Conservation (phyloP, 2,797 vertebrate genomes). For the Bryconaethiops microstoma region DNA sequence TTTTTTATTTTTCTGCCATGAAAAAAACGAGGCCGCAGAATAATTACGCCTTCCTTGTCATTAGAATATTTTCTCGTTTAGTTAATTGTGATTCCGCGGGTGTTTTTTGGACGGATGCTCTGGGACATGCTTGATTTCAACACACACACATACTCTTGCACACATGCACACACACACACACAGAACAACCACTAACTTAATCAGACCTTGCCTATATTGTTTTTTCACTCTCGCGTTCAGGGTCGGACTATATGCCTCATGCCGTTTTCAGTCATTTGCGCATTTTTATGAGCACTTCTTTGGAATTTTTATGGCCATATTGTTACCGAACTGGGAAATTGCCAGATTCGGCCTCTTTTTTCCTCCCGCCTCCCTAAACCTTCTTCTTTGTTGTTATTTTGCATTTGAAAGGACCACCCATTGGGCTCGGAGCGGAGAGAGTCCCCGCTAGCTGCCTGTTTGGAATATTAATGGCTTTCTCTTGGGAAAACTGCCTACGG, state of each 20-base stretch:
- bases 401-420: slow-evolving; percentile 80
- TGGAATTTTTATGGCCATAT: slow-evolving; percentile 58
- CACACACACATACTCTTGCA: slow-evolving; percentile 6
- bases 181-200: slow-evolving; percentile 21
- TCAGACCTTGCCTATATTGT: slow-evolving; percentile 44
- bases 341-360: slow-evolving; percentile 50
- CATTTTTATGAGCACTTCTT: slow-evolving; percentile 52
- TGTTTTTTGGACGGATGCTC: slow-evolving; percentile 34
- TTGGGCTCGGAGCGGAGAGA: slow-evolving; percentile 68
- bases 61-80: slow-evolving; percentile 59
- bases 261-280: slow-evolving; percentile 48
- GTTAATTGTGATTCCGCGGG: slow-evolving; percentile 45
- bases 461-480: slow-evolving; percentile 76
- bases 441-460: slow-evolving; percentile 65
- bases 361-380: slow-evolving; percentile 45
- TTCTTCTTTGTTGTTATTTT: slow-evolving; percentile 67
- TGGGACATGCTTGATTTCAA: slow-evolving; percentile 9
- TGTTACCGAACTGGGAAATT: slow-evolving; percentile 62
- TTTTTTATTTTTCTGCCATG: slow-evolving; percentile 65
- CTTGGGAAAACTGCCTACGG: slow-evolving; percentile 69
- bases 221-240: neutral
- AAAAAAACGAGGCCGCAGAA: slow-evolving; percentile 62
- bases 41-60: slow-evolving; percentile 71
- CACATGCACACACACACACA: slow-evolving; percentile 11
- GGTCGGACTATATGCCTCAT: slow-evolving; percentile 35